phyloP scores from a whole-genome alignment of 2,113 vertebrate species.

The Delphinapterus leucas region DNA sequence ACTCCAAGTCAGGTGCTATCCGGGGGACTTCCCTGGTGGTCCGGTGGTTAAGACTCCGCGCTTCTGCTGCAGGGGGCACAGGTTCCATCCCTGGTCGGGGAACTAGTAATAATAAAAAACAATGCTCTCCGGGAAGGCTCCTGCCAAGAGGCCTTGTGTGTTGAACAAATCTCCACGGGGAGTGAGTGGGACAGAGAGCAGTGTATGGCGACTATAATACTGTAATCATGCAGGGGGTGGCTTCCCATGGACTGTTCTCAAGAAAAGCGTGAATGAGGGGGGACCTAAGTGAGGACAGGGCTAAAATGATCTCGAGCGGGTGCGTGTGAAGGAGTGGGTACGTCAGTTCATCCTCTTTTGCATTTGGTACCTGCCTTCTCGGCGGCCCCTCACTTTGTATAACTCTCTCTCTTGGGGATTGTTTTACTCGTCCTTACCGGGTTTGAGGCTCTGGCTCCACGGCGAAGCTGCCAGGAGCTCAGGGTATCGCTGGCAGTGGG shows the following conservation, averaged over 20 bases:
- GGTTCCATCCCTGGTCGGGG: background rate
- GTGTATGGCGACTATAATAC: accelerated
- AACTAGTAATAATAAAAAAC: background rate
- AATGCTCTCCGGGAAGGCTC: background rate
- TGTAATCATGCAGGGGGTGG: background rate
- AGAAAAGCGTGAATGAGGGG: background rate
- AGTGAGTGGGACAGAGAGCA: background rate
- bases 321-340: background rate
- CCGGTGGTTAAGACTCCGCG: accelerated
- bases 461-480: background rate
- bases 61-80: background rate
- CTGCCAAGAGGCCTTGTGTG: background rate
- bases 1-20: background rate
- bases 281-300: background rate
- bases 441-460: background rate
- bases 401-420: background rate
- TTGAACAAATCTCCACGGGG: background rate
- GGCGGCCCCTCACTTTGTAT: background rate
- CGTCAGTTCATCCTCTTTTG: background rate
- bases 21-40: background rate
- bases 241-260: background rate
- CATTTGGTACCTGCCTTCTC: background rate
- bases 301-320: background rate
- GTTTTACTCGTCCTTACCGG: background rate
- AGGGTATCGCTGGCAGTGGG: background rate